Evolutionary conservation across 2,797 vertebrate species (phyloP).

Genomic region (Gymnopithys bicolor): DNA sequence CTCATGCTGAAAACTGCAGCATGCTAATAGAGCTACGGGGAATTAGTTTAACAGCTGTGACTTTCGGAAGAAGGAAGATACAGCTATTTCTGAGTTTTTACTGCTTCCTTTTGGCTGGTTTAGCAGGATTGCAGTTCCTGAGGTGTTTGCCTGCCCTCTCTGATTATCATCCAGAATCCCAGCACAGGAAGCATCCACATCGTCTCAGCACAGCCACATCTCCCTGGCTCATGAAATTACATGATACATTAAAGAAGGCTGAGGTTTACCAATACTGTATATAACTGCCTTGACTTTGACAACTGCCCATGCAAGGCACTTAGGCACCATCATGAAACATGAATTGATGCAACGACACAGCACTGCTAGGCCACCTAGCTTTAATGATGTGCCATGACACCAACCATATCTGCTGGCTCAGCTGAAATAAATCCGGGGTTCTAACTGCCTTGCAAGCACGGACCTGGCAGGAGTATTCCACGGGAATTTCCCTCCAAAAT

Average conservation of each 20-base stretch:
- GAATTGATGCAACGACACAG: neutral
- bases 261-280: neutral
- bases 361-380: constrained; percentile 3
- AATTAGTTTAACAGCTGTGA: neutral
- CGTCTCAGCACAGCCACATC: neutral
- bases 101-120: neutral
- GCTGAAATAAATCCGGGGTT: neutral
- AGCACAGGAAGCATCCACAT: neutral
- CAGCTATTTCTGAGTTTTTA: neutral
- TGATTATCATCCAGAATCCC: neutral
- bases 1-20: neutral
- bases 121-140: neutral
- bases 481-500: neutral
- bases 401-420: neutral
- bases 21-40: neutral
- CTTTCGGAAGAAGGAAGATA: neutral
- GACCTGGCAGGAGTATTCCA: neutral
- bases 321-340: neutral
- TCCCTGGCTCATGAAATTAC: neutral
- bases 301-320: neutral
- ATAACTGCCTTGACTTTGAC: neutral
- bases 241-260: neutral
- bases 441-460: neutral
- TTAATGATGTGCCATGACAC: constrained; percentile 2
- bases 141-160: neutral